Evolutionary conservation across 2,888 invertebrate genomes (phyloP).

Genomic region (Phytoseiulus persimilis): DNA sequence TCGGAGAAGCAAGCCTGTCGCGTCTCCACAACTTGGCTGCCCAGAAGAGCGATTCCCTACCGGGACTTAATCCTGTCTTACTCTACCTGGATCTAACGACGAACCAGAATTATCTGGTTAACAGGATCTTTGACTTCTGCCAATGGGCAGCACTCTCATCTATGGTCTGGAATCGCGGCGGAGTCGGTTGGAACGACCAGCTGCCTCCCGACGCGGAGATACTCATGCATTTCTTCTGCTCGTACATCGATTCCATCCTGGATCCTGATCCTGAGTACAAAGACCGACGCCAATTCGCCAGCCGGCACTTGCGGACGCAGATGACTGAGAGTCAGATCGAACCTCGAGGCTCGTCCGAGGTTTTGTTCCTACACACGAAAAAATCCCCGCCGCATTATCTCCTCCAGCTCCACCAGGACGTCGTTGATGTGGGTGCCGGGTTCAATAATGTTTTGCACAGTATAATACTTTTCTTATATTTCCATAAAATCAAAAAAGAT

Average conservation of each 20-base stretch:
- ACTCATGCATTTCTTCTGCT: conserved; percentile 71
- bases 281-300: conserved; percentile 52
- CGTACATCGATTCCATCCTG: conserved; percentile 75
- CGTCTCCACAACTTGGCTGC: conserved; percentile 63
- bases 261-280: conserved; percentile 53
- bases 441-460: conserved; percentile 80
- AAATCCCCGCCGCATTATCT: conserved; percentile 65
- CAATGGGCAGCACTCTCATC: conserved; percentile 78
- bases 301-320: conserved; percentile 50
- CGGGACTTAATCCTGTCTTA: conserved; percentile 59
- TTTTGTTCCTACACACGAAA: conserved; percentile 57
- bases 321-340: conserved; percentile 21
- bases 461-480: conserved; percentile 68
- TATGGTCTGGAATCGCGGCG: conserved; percentile 79
- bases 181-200: conserved; percentile 67
- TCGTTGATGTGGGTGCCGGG: conserved; percentile 60
- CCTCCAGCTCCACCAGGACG: conserved; percentile 60
- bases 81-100: conserved; percentile 71
- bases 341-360: not conserved
- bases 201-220: conserved; percentile 82
- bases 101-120: conserved; percentile 76
- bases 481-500: conserved; percentile 63
- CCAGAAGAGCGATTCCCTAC: conserved; percentile 56
- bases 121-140: conserved; percentile 62
- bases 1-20: conserved; percentile 60